Evolutionary conservation across 1,140 invertebrate genomes (phyloP), one percentile per base, ranked within the genome.

Genomic region (Bombus consobrinus): DNA sequence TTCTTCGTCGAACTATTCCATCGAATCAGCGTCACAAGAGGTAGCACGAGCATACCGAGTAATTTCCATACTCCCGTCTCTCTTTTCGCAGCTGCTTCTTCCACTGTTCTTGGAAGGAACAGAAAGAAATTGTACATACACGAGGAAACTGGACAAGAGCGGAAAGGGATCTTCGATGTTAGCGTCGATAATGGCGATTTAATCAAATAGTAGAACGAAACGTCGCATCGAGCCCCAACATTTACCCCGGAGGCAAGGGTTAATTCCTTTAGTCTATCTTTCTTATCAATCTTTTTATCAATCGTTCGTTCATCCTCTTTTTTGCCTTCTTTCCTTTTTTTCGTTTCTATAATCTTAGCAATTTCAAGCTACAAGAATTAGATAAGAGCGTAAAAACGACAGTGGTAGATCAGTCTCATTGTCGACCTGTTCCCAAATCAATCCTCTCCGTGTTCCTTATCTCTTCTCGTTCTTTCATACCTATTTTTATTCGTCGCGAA

Each of bases 161-260:
- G 84, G 66, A 71, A 73, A 79, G 72, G 62, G 72, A 87, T 87
- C 68, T 59, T 85, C 74, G 79, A 89, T 87, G 82, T 79, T 89
- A 87, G 66, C 83, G 86, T 91, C 66, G 74, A 77, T 79, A 69
- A 74, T 87, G 71, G 43, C 75, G 62, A 66, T 88, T 90, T 86
- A 59, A 76, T 87, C 87, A 84, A 77, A 83, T 34, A 87, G 41
- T 59, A 59, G 74, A 83, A 79, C 59, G 83, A 88, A 87, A 87
- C 71, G 68, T 53, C 47, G 47, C 47, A 6, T 53, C 47, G 47
- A 18, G 47, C 2, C 47, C 5, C 22, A 22, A 53, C 47, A 22
- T 53, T 53, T 53, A 53, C 47, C 18, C 18, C 47, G 18, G 6
- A 22, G 47, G 47, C 18, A 53, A 22, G 15, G 15, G 47, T 53